Conservation (phyloP, 2,888 invertebrate species). For the Amiota mariae region DNA sequence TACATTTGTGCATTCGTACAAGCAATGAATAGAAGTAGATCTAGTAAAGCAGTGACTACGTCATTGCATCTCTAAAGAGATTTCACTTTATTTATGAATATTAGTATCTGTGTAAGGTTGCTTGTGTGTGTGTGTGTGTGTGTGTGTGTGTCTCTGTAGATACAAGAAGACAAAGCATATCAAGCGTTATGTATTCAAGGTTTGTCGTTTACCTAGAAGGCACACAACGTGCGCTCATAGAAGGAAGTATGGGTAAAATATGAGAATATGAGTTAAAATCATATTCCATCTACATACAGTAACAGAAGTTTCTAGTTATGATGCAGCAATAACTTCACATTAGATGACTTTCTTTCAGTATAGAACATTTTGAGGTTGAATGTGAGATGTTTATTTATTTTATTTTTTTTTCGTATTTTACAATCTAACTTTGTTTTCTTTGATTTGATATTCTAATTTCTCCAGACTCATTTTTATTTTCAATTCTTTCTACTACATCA, state of each 20-base stretch:
- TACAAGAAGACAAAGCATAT: constrained; percentile 10
- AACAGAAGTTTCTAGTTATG: too few species aligned
- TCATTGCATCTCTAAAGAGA: not conserved
- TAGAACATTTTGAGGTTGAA: too few species aligned
- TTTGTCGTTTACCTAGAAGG: not conserved
- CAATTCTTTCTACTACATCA: not conserved
- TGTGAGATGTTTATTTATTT: not conserved
- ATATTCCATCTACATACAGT: too few species aligned
- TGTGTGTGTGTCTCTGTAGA: too few species aligned
- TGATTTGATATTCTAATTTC: not conserved
- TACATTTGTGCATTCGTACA: constrained; percentile 13
- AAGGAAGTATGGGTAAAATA: too few species aligned
- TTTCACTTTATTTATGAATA: constrained; percentile 1
- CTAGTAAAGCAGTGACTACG: too few species aligned
- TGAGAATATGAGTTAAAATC: too few species aligned
- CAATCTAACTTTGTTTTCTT: not conserved
- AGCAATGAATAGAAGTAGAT: not conserved
- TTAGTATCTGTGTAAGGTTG: constrained; percentile 10
- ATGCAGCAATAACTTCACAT: too few species aligned
- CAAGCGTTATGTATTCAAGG: constrained; percentile 12
- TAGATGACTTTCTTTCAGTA: too few species aligned
- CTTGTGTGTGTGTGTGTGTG: too few species aligned
- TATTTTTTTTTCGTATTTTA: constrained; percentile 11
- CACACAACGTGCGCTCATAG: not conserved
- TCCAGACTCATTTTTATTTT: not conserved